These are phyloP conservation scores for Tetragonula clypearis DNA, from an alignment of 1,140 invertebrate genomes.

Conservation along the genomic window DNA sequence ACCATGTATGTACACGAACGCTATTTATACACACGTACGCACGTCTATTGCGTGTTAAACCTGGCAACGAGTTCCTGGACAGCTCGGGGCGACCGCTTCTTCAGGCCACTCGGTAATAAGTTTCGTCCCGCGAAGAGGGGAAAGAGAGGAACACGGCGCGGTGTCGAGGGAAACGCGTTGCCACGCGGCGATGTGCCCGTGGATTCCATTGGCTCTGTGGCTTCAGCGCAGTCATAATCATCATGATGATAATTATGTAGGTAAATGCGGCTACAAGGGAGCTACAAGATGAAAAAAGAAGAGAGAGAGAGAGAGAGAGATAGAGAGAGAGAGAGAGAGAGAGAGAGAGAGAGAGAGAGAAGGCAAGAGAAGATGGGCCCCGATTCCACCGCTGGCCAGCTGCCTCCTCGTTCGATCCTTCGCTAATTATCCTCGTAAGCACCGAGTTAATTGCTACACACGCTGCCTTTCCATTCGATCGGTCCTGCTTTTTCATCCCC, in stretches of 20 bases:
- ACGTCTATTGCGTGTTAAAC: background rate
- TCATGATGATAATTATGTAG: slow-evolving; percentile 80
- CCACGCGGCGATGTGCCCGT: slow-evolving; percentile 56
- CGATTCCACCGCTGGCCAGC: slow-evolving; percentile 75
- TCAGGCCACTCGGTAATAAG: slow-evolving; percentile 30
- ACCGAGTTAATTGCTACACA: slow-evolving; percentile 78
- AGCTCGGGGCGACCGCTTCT: background rate
- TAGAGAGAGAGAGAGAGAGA: background rate
- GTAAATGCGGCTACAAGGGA: slow-evolving; percentile 73
- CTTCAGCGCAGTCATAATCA: slow-evolving; percentile 75
- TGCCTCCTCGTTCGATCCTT: slow-evolving; percentile 78
- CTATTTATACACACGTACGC: background rate
- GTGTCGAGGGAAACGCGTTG: slow-evolving; percentile 50
- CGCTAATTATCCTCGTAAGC: slow-evolving; percentile 80
- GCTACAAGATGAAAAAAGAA: background rate
- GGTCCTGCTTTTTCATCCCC: slow-evolving; percentile 58
- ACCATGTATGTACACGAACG: background rate
- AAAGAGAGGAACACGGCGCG: background rate
- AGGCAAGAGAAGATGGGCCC: slow-evolving; percentile 38
- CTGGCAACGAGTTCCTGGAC: slow-evolving; percentile 26
- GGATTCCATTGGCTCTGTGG: slow-evolving; percentile 56
- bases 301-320: slow-evolving; percentile 1
- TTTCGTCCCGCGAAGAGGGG: slow-evolving; percentile 13
- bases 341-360: background rate
- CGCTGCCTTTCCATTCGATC: slow-evolving; percentile 61